Base-by-base conservation (phyloP, 2,797 vertebrate genomes). In the Odontamblyopus lacepedii region DNA sequence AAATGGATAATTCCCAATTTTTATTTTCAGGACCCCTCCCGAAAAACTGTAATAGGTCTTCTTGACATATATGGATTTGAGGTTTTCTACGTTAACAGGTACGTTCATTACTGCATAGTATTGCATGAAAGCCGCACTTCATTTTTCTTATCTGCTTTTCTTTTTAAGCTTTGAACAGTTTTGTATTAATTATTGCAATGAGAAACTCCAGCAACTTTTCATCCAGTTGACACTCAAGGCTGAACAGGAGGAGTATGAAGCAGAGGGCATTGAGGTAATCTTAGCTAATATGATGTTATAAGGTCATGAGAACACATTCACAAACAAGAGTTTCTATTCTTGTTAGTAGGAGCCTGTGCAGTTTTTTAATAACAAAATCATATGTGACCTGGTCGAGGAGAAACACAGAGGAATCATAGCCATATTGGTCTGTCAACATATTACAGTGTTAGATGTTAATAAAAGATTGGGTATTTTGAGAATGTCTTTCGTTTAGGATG, bases 21-120 rank as follows among this genome's bases (percentile, higher is more conserved):
- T 60, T 62, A 69, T 26, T 69, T 1, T 35, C 63, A 99, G 97
- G 97, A 98, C 38, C 74, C 94, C 2, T 91, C 91, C n/a, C 90
- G 77, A 70, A 98, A 97, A 86, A 96, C 94, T 0, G 95, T 98
- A 2, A 99, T 99, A 6, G 98, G 98, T 2, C 91, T 99, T 81
- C 92, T 99, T 76, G 98, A 99, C 78, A 99, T 99, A 79, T 99
- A 99, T 59, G 98, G 98, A 6, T 99, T 99, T 85, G 98, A 99
- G 83, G 97, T 99, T 73, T 97, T 99, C 74, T 95, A 95, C 79
- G 96, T 96, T 9, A 99, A 99, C 90, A 98, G 98, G 98, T 97
- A 55, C 6, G 5, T 15, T 70, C 4, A 12, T 48, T 48, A 15
- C 44, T 4, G 1, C 41, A 44, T 44, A 44, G 13, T 15, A 13